Evolutionary conservation across 2,113 vertebrate genomes (phyloP), one percentile per base, ranked within the genome.

Genomic region (Antechinus flavipes): DNA sequence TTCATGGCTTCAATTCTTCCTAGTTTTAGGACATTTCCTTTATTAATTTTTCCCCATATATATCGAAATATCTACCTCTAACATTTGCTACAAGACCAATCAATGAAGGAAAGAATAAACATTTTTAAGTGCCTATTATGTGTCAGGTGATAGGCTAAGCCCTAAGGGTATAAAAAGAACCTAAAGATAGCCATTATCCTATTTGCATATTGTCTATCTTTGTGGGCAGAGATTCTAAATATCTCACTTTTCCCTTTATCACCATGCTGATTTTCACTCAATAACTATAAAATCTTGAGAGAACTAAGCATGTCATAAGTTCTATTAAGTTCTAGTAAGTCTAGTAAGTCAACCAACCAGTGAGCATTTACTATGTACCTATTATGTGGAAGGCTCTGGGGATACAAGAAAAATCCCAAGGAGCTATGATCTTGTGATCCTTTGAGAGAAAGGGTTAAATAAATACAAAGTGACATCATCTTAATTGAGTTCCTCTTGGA

Each of bases 371-470:
- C 42, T 23, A 8, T 42, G n/a, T 35, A 8, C n/a, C 19, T 42
- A 23, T 42, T 84, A 8, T 23, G 19, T 84, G 19, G 6, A 42
- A 84, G n/a, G 16, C 16, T 84, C n/a, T 84, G 6, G 0, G 19
- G 19, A 8, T 84, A 84, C 35, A n/a, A 76, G 35, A 19, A 76
- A 6, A 68, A 68, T 42, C 68, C 68, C n/a, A 84, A 84, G 68
- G n/a, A 42, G 35, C 35, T 84, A 42, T 84, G 61, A 89, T 27
- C 84, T 26, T 53, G 53, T 95, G 91, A 10, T 93, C 35, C 90
- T 90, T n/a, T 26, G 56, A 95, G 84, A 10, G 49, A 94, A 94
- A 93, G 12, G 3, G 84, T 26, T 94, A 92, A 49, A 50, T 30
- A 91, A 56, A 94, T 27, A 90, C 49, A 92, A 92, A 84, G 5